Base-by-base conservation (phyloP, 2,797 vertebrate genomes). In the Clamator glandarius region DNA sequence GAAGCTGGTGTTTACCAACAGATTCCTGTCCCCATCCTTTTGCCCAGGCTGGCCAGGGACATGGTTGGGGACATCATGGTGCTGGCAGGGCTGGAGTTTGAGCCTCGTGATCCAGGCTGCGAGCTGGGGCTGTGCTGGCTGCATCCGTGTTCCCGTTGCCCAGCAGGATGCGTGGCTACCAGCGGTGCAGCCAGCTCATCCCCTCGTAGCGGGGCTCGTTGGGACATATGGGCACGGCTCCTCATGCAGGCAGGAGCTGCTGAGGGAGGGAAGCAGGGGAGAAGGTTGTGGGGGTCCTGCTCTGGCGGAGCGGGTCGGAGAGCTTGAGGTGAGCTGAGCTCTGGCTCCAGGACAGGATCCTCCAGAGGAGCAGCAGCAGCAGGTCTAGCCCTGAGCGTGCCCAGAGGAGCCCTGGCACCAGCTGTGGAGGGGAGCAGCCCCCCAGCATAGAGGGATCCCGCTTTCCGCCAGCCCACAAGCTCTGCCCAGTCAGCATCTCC, bases 1-100 rank as follows among this genome's bases (percentile, higher is more conserved):
- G 96, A 94, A 93, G 88, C 78, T 3, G 2, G 51, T 70, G 42
- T 73, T 90, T 78, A 89, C 93, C 46, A 23, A 91, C 93, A 95
- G 93, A 23, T 69, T 80, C 83, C 88, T 78, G 81, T 26, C 54
- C 18, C 14, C 29, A 19, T 25, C 59, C 48, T 36, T 41, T 48
- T 15, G 2, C 42, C 42, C 25, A 2, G 54, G 11, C n/a, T 61
- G 77, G 76, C 26, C 2, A 1, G 20, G 48, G 77, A 39, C 5
- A 28, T 31, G n/a, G 41, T 26, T 26, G 58, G 19, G n/a, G 51
- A 18, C 3, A 2, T 48, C 11, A 15, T 31, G 23, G 51, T 4
- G 6, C 36, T 44, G 59, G 26, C 2, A 3, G 70, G 19, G 14
- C 55, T 4, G 2, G 31, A 29, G 52, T 46, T 66, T 4, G 4